Evolutionary conservation across 2,113 vertebrate genomes (phyloP).

Genomic region (Odontesthes bonariensis): DNA sequence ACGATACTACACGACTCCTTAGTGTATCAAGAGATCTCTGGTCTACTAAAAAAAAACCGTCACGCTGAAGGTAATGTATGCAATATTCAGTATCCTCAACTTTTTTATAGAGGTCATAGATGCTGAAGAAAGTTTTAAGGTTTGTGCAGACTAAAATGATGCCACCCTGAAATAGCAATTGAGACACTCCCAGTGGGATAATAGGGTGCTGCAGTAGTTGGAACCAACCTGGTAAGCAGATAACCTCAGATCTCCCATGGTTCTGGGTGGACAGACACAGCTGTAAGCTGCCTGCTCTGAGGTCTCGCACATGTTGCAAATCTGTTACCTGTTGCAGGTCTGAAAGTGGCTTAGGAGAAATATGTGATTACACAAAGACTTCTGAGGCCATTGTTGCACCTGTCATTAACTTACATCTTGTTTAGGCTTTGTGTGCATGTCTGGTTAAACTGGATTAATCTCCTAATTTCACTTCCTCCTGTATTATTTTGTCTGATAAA

Average conservation of each 20-base stretch:
- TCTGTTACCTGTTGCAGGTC: slow-evolving; percentile 43
- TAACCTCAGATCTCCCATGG: slow-evolving; percentile 43
- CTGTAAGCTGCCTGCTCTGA: slow-evolving; percentile 17
- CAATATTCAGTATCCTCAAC: slow-evolving; percentile 3
- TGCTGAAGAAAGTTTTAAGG: not conserved
- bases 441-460: slow-evolving; percentile 51
- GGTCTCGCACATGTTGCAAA: slow-evolving; percentile 33
- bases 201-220: slow-evolving; percentile 1
- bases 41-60: not conserved
- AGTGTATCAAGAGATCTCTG: slow-evolving; percentile 9
- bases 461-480: slow-evolving; percentile 26
- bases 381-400: slow-evolving; percentile 39
- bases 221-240: slow-evolving; percentile 42
- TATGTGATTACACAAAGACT: slow-evolving; percentile 57
- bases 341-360: slow-evolving; percentile 57
- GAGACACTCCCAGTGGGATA: slow-evolving; percentile 7
- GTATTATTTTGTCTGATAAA: slow-evolving; percentile 35
- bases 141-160: not conserved
- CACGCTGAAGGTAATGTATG: not conserved
- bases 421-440: slow-evolving; percentile 28
- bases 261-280: slow-evolving; percentile 4
- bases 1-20: slow-evolving; percentile 6
- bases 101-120: not conserved
- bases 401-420: slow-evolving; percentile 30
- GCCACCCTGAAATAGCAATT: not conserved